Base-by-base conservation (phyloP, 2,113 vertebrate species). In the Neofelis nebulosa region DNA sequence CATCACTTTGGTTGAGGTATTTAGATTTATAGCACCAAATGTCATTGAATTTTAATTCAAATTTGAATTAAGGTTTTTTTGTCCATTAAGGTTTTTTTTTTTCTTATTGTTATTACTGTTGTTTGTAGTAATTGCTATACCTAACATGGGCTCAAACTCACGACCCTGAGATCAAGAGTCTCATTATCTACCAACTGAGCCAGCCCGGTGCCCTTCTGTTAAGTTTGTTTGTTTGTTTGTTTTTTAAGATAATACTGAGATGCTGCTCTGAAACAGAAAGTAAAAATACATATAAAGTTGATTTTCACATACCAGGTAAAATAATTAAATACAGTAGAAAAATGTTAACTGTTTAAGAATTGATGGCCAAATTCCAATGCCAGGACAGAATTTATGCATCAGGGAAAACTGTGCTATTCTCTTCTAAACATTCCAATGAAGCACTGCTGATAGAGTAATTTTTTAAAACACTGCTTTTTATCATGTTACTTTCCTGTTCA, bases 341-440 rank as follows among this genome's bases (percentile, higher is more conserved):
- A 93, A 91, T 41, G 29, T 74, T 18, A 93, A 96, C 52, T 89
- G n/a, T 96, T 87, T 94, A 93, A 82, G 45, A 86, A 90, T 3
- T 84, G 45, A 76, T 57, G 78, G 50, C 63, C 86, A 27, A 95
- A 92, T 82, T 87, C 71, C 33, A 71, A 48, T 63, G 79, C 27
- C 31, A 89, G 50, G 33, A 95, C 25, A 91, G 38, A 55, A 89
- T 55, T 95, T 57, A 90, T 83, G 4, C 38, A 81, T 38, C 90
- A 97, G 48, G 23, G 80, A 79, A 93, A 96, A 94, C 23, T 73
- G 76, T 94, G 12, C 52, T 87, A 90, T 13, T 78, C 23, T 88
- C 69, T 96, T 95, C 65, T 14, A 93, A 91, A 93, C 31, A 81
- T 92, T 73, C 52, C 80, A 71, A 33, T 50, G 78, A 83, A 80